Percentiles rank a stretch among this genome's conserved stretches.
Evolutionary conservation across 2,888 invertebrate genomes (phyloP).

Genomic region (Heteromyza rotundicornis): DNA sequence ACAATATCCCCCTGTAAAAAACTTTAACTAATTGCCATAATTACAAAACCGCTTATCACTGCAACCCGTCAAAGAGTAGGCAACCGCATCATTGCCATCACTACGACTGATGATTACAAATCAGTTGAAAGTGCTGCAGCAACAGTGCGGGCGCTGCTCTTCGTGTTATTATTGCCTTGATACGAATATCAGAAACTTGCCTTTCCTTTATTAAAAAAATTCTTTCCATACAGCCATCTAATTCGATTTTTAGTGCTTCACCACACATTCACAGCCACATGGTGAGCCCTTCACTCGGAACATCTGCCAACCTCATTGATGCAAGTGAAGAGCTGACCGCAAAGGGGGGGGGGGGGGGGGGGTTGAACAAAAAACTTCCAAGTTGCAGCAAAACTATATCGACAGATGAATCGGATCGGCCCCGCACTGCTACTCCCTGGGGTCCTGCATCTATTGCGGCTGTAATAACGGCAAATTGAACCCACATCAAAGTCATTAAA

Average conservation of each 20-base stretch:
- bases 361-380: not conserved
- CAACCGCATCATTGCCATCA: not conserved
- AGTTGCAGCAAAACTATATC: not conserved
- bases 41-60: not conserved
- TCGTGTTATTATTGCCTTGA: too few species aligned
- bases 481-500: slow-evolving; percentile 17
- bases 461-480: slow-evolving; percentile 15
- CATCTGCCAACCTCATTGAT: not conserved
- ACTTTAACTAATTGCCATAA: slow-evolving; percentile 1
- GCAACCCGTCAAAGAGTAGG: not conserved
- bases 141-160: too few species aligned
- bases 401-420: slow-evolving; percentile 1
- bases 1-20: too few species aligned
- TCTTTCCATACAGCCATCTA: not conserved
- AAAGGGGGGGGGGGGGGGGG: not conserved
- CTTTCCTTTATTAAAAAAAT: not conserved
- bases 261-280: not conserved
- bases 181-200: too few species aligned
- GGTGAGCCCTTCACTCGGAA: too few species aligned
- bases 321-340: not conserved
- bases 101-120: not conserved
- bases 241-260: not conserved
- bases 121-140: too few species aligned
- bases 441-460: not conserved
- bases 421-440: not conserved